Base-by-base conservation (phyloP, 2,797 vertebrate genomes). In the Poecile montanus region DNA sequence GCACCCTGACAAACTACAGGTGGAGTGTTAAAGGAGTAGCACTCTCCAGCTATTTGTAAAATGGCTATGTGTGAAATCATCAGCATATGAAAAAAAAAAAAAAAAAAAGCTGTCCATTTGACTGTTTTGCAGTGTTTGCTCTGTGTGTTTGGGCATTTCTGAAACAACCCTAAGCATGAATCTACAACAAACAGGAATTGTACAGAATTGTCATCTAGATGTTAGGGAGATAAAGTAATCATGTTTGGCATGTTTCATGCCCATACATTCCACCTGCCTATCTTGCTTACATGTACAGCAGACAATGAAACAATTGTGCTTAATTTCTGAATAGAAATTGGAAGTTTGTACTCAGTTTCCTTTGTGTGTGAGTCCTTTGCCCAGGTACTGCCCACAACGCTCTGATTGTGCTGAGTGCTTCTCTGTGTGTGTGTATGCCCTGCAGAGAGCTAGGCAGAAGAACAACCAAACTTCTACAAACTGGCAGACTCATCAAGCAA, bases 21-120 rank as follows among this genome's bases (percentile, higher is more conserved):
- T 44, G 36, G 22, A 72, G 56, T 21, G 21, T 61, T 81, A 65
- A 47, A 75, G 45, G 9, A 61, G 36, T 20, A 36, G 34, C 13
- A 30, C 11, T 88, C n/a, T 91, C 44, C 79, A 88, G 71, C 27
- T 94, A 48, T 57, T 86, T 45, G 51, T 80, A 53, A 95, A 92
- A 85, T 51, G 44, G 29, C 16, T 60, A 16, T 11, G 20, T 89
- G 20, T 74, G 54, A 67, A 89, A 57, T 72, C 36, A 73, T 25
- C 25, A 22, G 5, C 56, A 82, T 53, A 85, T 23, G 3, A 72
- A 65, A 65, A 72, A 61, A 56, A 81, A 54, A 65, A 54, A n/a
- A n/a, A n/a, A 65, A 80, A 54, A 75, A 36, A 29, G 18, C 27
- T 5, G 16, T 29, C 44, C 63, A 11, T 51, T 47, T 36, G 34